Evolutionary conservation across 2,113 vertebrate genomes (phyloP), one percentile per base, ranked within the genome.

Genomic region (Otolemur garnettii): DNA sequence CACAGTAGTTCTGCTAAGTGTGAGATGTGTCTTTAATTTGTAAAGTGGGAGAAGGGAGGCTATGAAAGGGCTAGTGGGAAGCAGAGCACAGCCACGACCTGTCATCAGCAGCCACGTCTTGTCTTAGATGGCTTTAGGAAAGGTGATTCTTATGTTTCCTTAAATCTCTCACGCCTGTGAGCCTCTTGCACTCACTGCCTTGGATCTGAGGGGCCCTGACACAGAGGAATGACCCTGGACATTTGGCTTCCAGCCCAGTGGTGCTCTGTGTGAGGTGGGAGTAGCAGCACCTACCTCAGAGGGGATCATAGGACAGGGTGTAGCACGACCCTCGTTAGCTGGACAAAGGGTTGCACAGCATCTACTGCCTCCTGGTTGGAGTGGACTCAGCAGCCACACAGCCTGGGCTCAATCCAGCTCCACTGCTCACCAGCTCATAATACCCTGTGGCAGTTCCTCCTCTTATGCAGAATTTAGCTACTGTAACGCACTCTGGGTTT

Each of bases 401-500:
- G 35, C 57, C 75, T 14, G 17, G 84, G 57, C 57, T 72, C 88
- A 87, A 62, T 50, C 15, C 26, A 57, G 35, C 42, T 75, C n/a
- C 28, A 13, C 8, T 0, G 7, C 53, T 90, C 82, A 55, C 64
- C 75, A 75, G 28, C 45, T 81, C 22, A 90, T 79, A 50, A 50
- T 93, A 69, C 89, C 95, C 60, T 92, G 45, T 55, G 92, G 90
- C 81, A 24, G 38, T 96, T 92, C 78, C 53, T 88, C 69, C 91
- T 91, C 84, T 94, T 91, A 82, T 85, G 85, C 81, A 97, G 93
- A 97, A 88, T 30, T 12, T 19, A 85, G 50, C 89, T 96, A 97
- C 94, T 84, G 82, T 97, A 95, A 85, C 1, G 6, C 35, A 35
- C 35, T 78, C 85, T 21, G 57, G 77, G 62, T 82, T 94, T 93